A percentile compares a stretch with the other conserved stretches of the same genome.
Evolutionary conservation across 1,140 invertebrate genomes (phyloP).

Genomic region (Sitophilus oryzae): DNA sequence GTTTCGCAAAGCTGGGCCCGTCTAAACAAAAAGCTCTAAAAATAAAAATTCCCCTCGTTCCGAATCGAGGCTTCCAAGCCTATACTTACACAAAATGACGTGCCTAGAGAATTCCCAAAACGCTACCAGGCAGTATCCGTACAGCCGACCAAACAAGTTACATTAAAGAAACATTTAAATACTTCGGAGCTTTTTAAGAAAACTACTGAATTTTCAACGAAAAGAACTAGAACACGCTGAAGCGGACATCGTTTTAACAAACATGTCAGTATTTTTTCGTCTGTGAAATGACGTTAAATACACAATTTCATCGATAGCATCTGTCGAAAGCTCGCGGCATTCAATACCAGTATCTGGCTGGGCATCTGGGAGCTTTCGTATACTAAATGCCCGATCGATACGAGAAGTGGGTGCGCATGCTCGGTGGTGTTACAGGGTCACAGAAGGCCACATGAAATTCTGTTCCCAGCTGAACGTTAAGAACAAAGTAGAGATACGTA

Average conservation of each 20-base stretch:
- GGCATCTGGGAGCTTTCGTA: constrained; percentile 18
- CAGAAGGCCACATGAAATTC: constrained; percentile 31
- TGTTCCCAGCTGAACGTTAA: no score
- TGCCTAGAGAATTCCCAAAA: neutral
- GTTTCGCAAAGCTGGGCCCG: neutral
- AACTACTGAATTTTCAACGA: no score
- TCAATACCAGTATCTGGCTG: constrained; percentile 12
- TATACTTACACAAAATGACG: neutral
- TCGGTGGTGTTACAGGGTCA: constrained; percentile 26
- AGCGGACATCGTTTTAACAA: no score
- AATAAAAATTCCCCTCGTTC: neutral
- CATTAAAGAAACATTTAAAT: no score
- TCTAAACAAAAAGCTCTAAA: neutral
- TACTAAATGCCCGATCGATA: constrained; percentile 30
- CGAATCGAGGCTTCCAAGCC: neutral
- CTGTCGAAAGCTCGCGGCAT: neutral
- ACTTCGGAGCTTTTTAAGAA: no score
- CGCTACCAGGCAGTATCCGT: neutral
- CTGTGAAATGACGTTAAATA: no score
- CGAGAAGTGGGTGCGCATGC: constrained; percentile 27
- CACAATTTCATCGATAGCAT: neutral
- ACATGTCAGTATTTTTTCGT: no score
- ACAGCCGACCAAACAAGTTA: neutral
- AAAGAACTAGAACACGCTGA: no score
- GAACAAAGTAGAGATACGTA: no score